Conservation (phyloP, 2,113 vertebrate species). For the Chroicocephalus ridibundus region DNA sequence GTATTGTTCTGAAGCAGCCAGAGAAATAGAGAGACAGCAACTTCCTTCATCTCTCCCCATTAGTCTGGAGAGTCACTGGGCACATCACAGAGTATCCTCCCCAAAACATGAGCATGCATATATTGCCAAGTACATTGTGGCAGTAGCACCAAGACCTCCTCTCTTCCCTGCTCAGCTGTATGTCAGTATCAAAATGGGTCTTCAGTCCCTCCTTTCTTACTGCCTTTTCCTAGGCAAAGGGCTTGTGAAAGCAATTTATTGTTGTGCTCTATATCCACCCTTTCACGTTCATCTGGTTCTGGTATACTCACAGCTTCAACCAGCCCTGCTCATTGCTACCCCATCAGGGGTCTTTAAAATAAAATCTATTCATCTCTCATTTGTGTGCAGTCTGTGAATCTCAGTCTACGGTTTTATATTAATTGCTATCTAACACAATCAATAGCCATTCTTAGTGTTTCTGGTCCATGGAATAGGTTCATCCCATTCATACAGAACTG, state of each 20-base stretch:
- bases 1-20: background rate
- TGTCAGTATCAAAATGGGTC: background rate
- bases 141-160: background rate
- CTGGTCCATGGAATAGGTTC: background rate
- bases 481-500: background rate
- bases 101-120: background rate
- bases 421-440: background rate
- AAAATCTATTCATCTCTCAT: background rate
- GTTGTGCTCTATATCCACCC: background rate
- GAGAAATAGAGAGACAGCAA: background rate
- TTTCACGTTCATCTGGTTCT: background rate
- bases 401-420: background rate
- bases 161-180: background rate
- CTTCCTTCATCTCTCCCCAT: background rate
- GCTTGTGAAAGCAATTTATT: background rate
- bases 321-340: background rate
- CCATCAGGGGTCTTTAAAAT: background rate
- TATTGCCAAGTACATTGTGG: too few species aligned
- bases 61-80: background rate
- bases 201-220: background rate
- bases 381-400: background rate
- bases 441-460: background rate
- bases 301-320: background rate
- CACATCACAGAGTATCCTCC: background rate
- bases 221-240: background rate